A percentile compares a stretch with the other conserved stretches of the same genome.
Evolutionary conservation across 2,113 vertebrate genomes (phyloP).

Genomic region (Pachycephala philippinensis): DNA sequence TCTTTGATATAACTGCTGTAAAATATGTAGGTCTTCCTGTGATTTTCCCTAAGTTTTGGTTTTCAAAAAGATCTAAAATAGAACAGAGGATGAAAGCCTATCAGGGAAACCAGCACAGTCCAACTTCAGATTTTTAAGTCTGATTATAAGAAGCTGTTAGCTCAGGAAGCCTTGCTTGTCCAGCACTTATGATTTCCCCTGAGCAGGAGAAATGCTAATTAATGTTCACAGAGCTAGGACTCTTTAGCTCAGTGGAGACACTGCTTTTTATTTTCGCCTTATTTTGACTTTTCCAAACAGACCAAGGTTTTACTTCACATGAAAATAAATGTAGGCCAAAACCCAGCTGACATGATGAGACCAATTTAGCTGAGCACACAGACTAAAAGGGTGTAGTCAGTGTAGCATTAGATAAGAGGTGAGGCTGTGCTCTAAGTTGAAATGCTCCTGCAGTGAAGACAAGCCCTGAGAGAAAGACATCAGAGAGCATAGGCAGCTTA

Average conservation of each 20-base stretch:
- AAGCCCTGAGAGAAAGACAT: constrained; percentile 3
- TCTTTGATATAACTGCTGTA: background rate
- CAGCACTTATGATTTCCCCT: background rate
- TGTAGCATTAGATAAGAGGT: background rate
- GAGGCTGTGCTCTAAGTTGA: background rate
- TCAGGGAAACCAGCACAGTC: background rate
- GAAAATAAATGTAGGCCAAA: background rate
- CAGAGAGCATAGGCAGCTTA: background rate
- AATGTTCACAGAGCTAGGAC: background rate
- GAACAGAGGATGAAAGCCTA: background rate
- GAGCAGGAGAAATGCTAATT: constrained; percentile 9
- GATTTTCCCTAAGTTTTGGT: background rate
- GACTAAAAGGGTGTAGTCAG: background rate
- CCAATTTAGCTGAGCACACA: background rate
- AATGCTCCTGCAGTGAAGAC: background rate
- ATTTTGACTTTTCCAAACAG: background rate
- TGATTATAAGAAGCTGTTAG: background rate
- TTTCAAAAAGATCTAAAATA: constrained; percentile 20
- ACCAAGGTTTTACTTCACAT: background rate
- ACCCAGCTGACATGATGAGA: background rate
- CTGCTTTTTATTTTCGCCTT: background rate
- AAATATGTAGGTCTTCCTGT: constrained; percentile 30
- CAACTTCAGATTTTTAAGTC: background rate
- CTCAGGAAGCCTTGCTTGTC: background rate
- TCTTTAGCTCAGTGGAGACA: background rate